Conservation (phyloP, 2,888 invertebrate species). For the Coleophora flavipennella region DNA sequence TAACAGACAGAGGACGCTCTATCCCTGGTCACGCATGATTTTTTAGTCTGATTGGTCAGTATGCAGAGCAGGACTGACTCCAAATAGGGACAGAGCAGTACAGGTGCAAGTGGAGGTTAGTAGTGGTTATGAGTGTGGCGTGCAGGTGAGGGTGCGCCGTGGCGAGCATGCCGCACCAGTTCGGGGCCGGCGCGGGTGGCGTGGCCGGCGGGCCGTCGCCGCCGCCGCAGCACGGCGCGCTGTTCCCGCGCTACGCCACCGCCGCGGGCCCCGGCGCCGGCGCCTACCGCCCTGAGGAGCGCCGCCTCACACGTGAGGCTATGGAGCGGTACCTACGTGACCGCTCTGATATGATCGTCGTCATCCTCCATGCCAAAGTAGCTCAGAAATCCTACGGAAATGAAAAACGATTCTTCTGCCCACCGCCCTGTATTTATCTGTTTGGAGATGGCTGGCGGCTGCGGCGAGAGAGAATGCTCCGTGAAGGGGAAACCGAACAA, state of each 20-base stretch:
- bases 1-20: constrained; percentile 28
- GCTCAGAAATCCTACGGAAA: constrained; percentile 99
- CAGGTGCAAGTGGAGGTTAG: constrained; percentile 21
- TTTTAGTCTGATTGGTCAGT: constrained; percentile 9
- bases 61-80: constrained; percentile 15
- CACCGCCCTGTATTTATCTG: constrained; percentile 98
- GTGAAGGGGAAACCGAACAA: constrained; percentile 91
- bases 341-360: constrained; percentile 95
- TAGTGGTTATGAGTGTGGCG: constrained; percentile 35
- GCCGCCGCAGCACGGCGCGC: constrained; percentile 71
- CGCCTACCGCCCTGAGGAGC: constrained; percentile 83
- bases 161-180: constrained; percentile 85
- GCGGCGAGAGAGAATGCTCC: constrained; percentile 92
- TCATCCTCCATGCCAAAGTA: constrained; percentile 98
- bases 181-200: constrained; percentile 78
- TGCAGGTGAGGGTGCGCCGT: constrained; percentile 59
- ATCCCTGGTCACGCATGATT: constrained; percentile 16
- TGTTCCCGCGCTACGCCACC: constrained; percentile 77
- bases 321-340: constrained; percentile 98
- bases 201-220: constrained; percentile 86
- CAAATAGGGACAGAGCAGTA: constrained; percentile 27
- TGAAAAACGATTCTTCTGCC: constrained; percentile 99
- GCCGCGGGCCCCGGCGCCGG: constrained; percentile 72
- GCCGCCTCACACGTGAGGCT: constrained; percentile 88
- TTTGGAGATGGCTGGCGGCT: constrained; percentile 99